phyloP scores from a whole-genome alignment of 2,113 vertebrate species.

The Misgurnus anguillicaudatus region DNA sequence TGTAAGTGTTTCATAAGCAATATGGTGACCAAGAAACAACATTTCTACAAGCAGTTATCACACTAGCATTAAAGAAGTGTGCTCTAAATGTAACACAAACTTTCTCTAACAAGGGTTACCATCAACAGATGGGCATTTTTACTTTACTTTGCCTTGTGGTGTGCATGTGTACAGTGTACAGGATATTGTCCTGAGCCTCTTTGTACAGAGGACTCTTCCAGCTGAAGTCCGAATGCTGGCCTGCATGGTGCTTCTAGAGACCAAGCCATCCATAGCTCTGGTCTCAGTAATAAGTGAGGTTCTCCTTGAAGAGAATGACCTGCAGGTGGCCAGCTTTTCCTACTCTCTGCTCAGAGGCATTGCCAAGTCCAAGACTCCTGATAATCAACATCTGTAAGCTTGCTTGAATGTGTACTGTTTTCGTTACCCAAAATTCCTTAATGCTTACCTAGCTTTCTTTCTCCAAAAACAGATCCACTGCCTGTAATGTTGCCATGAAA shows the following conservation, averaged over 20 bases:
- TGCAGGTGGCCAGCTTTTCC: slow-evolving; percentile 79
- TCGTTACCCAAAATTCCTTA: neutral
- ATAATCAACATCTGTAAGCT: slow-evolving; percentile 78
- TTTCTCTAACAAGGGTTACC: no score
- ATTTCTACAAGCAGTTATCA: neutral
- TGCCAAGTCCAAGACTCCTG: slow-evolving; percentile 73
- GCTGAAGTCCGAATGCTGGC: slow-evolving; percentile 77
- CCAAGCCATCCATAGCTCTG: slow-evolving; percentile 75
- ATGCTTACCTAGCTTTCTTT: neutral
- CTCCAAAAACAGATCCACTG: slow-evolving; percentile 67
- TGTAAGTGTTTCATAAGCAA: slow-evolving; percentile 63
- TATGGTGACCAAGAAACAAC: neutral
- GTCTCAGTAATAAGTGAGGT: slow-evolving; percentile 73
- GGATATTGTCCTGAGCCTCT: slow-evolving; percentile 72
- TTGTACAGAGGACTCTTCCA: slow-evolving; percentile 68
- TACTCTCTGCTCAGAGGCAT: slow-evolving; percentile 78
- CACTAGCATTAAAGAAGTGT: neutral
- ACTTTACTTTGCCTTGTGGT: neutral
- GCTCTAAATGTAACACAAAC: neutral
- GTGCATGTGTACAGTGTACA: slow-evolving; percentile 77
- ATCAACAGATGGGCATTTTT: no score
- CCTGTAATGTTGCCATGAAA: slow-evolving; percentile 81
- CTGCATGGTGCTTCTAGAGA: slow-evolving; percentile 77
- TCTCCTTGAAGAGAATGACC: slow-evolving; percentile 73
- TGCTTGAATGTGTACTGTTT: neutral